Conservation (phyloP, 1,140 invertebrate genomes). For the Galleria mellonella region DNA sequence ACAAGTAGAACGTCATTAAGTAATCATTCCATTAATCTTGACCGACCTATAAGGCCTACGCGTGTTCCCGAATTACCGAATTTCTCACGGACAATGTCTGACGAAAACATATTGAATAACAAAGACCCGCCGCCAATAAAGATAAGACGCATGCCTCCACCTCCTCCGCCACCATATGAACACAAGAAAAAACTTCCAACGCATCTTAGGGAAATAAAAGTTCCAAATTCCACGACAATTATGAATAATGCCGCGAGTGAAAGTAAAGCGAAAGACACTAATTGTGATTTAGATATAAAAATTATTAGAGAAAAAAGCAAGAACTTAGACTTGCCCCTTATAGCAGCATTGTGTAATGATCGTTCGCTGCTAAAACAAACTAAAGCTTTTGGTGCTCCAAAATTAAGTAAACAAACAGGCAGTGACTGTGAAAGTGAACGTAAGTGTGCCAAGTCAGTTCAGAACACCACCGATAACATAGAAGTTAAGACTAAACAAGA, state of each 20-base stretch:
- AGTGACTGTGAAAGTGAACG: constrained; percentile 66
- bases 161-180: constrained; percentile 83
- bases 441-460: constrained; percentile 47
- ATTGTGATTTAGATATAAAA: constrained; percentile 83
- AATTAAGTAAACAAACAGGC: constrained; percentile 71
- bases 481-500: constrained; percentile 62
- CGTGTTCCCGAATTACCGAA: constrained; percentile 71
- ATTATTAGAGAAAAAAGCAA: constrained; percentile 89
- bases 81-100: constrained; percentile 82
- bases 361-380: constrained; percentile 88
- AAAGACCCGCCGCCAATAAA: constrained; percentile 76
- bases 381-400: constrained; percentile 86
- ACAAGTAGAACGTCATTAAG: constrained; percentile 72
- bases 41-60: constrained; percentile 74
- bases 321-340: constrained; percentile 89
- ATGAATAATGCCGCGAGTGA: constrained; percentile 30
- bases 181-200: constrained; percentile 61
- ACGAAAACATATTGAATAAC: constrained; percentile 85
- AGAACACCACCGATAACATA: constrained; percentile 62
- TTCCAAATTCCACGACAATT: constrained; percentile 22
- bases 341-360: constrained; percentile 93
- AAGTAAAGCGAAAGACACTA: constrained; percentile 47
- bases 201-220: constrained; percentile 42
- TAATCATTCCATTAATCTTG: constrained; percentile 73
- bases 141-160: constrained; percentile 80